A percentile compares a stretch with the other conserved stretches of the same genome.
phyloP scores from a whole-genome alignment of 1,140 invertebrate species.

The Probaryconus sp. region DNA sequence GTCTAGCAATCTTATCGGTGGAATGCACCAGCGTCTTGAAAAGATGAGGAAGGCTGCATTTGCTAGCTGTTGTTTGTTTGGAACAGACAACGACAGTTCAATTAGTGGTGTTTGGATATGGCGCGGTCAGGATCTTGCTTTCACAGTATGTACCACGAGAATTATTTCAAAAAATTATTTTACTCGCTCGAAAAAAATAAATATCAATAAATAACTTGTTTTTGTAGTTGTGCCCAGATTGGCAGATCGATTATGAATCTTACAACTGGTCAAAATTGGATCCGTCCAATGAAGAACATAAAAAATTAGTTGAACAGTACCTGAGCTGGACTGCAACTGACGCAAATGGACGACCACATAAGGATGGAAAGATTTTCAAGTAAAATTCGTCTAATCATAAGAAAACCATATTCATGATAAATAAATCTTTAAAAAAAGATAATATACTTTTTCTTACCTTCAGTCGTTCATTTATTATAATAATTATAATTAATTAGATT shows the following conservation, averaged over 20 bases:
- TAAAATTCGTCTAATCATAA: constrained; percentile 79
- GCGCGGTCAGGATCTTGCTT: constrained; percentile 96
- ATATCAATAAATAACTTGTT: constrained; percentile 27
- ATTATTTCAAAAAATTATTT: not conserved
- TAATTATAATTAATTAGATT: not conserved
- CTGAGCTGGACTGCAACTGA: constrained; percentile 94
- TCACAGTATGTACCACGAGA: constrained; percentile 81
- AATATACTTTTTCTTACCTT: constrained; percentile 36
- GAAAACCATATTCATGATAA: constrained; percentile 62
- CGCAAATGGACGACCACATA: constrained; percentile 94
- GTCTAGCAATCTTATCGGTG: constrained; percentile 78
- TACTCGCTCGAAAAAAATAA: too few species aligned
- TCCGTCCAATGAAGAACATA: constrained; percentile 88
- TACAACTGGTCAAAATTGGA: constrained; percentile 98
- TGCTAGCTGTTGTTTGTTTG: constrained; percentile 95
- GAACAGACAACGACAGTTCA: constrained; percentile 92
- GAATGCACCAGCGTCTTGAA: constrained; percentile 98
- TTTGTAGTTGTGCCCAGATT: constrained; percentile 90
- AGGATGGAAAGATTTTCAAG: constrained; percentile 99
- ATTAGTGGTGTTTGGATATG: constrained; percentile 99
- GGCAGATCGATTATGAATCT: constrained; percentile 98
- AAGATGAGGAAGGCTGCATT: constrained; percentile 98
- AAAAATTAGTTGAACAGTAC: constrained; percentile 94
- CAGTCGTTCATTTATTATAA: constrained; percentile 13
- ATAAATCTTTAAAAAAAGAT: constrained; percentile 49